Base-by-base conservation (phyloP, 2,797 vertebrate genomes). In the Acipenser ruthenus region DNA sequence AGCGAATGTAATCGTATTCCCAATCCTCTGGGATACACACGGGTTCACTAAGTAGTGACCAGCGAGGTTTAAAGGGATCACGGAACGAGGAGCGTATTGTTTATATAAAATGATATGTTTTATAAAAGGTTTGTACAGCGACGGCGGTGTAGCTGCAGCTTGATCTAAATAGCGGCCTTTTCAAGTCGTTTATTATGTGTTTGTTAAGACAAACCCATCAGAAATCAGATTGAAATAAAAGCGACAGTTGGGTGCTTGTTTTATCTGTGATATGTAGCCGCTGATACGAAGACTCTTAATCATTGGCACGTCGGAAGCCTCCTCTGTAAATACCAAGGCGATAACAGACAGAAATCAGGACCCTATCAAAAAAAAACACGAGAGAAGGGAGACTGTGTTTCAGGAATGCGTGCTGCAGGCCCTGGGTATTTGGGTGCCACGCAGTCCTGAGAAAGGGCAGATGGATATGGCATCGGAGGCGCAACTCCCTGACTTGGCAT, bases 331-430 rank as follows among this genome's bases (percentile, higher is more conserved):
- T 76, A 83, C 74, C 70, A 72, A 77, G 80, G 86, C 84, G 87
- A 81, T 87, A 87, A 89, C 83, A 89, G 89, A 90, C 84, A 83
- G 71, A 83, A 86, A 77, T 83, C 88, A 88, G 84, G 75, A 76
- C 75, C 72, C 13, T 72, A 77, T 71, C 68, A 73, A 74, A 77
- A 70, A 23, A 37, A 56, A 4, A 1, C 8, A 1, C 60, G 62
- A 49, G 50, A 0, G 0, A 63, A 72, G 81, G 80, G 80, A 81
- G 79, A 77, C 68, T 68, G 68, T 55, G 79, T 80, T 77, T 72
- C 62, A 71, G 75, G 78, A 83, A 81, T 84, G 70, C 62, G 68
- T 68, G 77, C 69, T 37, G 50, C 64, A 74, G 73, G 75, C 74
- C 56, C 10, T 52, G 15, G 74, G 69, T 65, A 67, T 15, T 72